phyloP scores from a whole-genome alignment of 2,888 invertebrate species.

The Chrysolina oricalcia region DNA sequence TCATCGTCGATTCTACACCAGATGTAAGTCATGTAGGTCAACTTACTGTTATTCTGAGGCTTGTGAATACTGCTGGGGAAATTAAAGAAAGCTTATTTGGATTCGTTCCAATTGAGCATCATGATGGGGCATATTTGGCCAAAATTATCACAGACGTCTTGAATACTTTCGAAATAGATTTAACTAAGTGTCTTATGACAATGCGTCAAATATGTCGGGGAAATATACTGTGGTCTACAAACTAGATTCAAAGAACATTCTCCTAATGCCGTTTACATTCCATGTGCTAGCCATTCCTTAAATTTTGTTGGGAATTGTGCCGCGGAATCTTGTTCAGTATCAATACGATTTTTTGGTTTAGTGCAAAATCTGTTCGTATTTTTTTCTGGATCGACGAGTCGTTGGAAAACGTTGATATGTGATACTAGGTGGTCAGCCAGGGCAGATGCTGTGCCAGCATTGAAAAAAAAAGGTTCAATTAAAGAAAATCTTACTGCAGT shows the following conservation, averaged over 20 bases:
- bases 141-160: constrained; percentile 16
- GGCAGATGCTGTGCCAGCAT: constrained; percentile 12
- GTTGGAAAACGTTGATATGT: constrained; percentile 21
- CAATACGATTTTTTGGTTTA: constrained; percentile 10
- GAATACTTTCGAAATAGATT: background rate
- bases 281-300: constrained; percentile 30
- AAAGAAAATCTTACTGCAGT: constrained; percentile 4
- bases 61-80: constrained; percentile 9
- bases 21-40: too few species aligned
- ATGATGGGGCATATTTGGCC: constrained; percentile 9
- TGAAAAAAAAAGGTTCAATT: background rate
- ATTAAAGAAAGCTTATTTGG: constrained; percentile 10
- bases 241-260: constrained; percentile 16
- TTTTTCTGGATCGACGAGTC: constrained; percentile 13
- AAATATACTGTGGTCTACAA: constrained; percentile 17
- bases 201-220: constrained; percentile 25
- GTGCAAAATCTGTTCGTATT: constrained; percentile 11
- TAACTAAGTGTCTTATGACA: constrained; percentile 14
- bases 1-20: too few species aligned
- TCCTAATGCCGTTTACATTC: background rate
- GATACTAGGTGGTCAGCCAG: constrained; percentile 22
- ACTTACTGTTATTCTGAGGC: constrained; percentile 7
- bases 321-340: constrained; percentile 20
- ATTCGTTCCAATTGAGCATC: constrained; percentile 13
- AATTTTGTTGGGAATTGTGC: constrained; percentile 27